Percentiles rank a stretch among this genome's conserved stretches.
Evolutionary conservation across 1,140 invertebrate species (phyloP).

Genomic region (Brachionus koreanus): DNA sequence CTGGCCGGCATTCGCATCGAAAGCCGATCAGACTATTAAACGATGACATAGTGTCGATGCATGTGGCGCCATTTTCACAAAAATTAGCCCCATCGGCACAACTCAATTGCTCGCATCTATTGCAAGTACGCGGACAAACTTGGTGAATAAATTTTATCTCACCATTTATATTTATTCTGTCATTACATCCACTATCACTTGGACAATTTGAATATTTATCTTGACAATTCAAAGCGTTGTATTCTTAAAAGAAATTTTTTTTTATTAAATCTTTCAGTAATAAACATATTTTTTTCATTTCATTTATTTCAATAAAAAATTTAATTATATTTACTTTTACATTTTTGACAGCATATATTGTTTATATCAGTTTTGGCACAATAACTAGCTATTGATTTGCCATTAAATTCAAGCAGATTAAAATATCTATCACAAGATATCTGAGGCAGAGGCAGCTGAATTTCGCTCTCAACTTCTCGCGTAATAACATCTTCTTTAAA

Average conservation of each 20-base stretch:
- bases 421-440: neutral
- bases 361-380: neutral
- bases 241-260: no score
- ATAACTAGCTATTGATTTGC: neutral
- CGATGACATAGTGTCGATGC: neutral
- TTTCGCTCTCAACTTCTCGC: neutral
- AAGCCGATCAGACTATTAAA: neutral
- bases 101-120: neutral
- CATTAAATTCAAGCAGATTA: neutral
- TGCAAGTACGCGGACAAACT: slow-evolving; percentile 16
- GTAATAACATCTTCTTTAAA: slow-evolving; percentile 30
- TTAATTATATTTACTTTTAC: slow-evolving; percentile 25
- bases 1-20: neutral
- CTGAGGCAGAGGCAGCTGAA: slow-evolving; percentile 2
- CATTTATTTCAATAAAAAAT: no score
- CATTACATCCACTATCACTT: neutral
- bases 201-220: slow-evolving; percentile 2
- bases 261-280: no score
- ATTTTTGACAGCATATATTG: neutral
- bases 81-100: neutral
- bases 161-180: neutral
- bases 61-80: slow-evolving; percentile 21
- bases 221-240: neutral
- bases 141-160: neutral
- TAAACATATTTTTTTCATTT: no score